These are phyloP conservation scores for Strix uralensis DNA, from an alignment of 2,113 vertebrate genomes.

Conservation along the genomic window DNA sequence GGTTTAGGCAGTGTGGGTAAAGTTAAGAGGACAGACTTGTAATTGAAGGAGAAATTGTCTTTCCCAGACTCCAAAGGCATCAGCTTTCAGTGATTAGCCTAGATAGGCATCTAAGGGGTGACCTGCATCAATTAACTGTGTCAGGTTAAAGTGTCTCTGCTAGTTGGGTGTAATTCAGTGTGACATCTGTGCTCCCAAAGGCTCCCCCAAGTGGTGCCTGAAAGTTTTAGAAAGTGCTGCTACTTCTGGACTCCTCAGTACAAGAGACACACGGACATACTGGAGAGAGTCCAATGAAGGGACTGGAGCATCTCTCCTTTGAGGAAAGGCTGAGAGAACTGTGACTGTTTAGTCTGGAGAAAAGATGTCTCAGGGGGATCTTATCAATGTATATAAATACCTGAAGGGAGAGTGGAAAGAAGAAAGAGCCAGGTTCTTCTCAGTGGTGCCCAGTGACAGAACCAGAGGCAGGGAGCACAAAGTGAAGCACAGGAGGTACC, in stretches of 20 bases:
- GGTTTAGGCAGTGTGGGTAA: neutral
- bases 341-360: neutral
- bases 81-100: neutral
- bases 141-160: neutral
- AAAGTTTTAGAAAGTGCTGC: neutral
- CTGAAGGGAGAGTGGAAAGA: neutral
- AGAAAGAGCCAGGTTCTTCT: neutral
- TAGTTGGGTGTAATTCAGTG: neutral
- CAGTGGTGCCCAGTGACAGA: too few relatives aligned
- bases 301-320: neutral
- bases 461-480: too few relatives aligned
- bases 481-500: too few relatives aligned
- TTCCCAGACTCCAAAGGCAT: neutral
- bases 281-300: neutral
- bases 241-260: neutral
- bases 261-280: neutral
- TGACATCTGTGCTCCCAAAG: neutral
- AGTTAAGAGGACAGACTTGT: neutral
- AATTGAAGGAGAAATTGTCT: neutral
- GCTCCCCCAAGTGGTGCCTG: neutral
- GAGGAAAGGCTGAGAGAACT: neutral
- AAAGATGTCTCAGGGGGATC: neutral
- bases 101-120: neutral
- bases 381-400: neutral
- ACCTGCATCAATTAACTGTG: neutral